Conservation (phyloP, 2,888 invertebrate species). For the Polia nebulosa region DNA sequence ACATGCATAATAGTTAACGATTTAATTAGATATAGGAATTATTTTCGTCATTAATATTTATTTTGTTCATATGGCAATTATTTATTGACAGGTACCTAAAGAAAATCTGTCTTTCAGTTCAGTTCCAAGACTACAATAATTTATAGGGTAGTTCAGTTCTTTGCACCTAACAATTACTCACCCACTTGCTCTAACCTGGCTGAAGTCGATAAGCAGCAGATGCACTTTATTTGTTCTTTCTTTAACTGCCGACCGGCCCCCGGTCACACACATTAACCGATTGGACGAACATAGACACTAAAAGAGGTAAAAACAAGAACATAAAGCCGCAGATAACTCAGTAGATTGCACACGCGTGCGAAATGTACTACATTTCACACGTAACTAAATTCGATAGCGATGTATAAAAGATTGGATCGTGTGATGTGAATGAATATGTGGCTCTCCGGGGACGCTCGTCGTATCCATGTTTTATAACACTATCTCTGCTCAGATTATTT, state of each 20-base stretch:
- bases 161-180: background rate
- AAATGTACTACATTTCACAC: constrained; percentile 32
- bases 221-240: constrained; percentile 36
- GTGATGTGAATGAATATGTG: constrained; percentile 55
- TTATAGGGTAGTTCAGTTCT: too few relatives aligned
- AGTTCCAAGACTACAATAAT: too few relatives aligned
- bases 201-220: constrained; percentile 13
- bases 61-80: too few relatives aligned
- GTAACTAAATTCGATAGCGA: constrained; percentile 56
- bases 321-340: constrained; percentile 9
- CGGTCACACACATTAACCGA: constrained; percentile 32
- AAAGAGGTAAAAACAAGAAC: constrained; percentile 31
- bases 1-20: too few relatives aligned
- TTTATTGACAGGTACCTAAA: too few relatives aligned
- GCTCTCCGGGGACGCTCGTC: constrained; percentile 44
- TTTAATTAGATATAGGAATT: too few relatives aligned
- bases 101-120: too few relatives aligned
- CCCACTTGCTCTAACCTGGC: background rate
- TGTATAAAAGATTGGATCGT: constrained; percentile 56
- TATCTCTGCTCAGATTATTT: constrained; percentile 63
- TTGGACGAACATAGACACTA: constrained; percentile 30
- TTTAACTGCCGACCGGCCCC: constrained; percentile 14
- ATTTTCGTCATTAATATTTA: too few relatives aligned
- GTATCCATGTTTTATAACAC: constrained; percentile 63
- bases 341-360: constrained; percentile 2